These are phyloP conservation scores for Patella vulgata DNA, from an alignment of 1,140 invertebrate genomes.

Conservation along the genomic window DNA sequence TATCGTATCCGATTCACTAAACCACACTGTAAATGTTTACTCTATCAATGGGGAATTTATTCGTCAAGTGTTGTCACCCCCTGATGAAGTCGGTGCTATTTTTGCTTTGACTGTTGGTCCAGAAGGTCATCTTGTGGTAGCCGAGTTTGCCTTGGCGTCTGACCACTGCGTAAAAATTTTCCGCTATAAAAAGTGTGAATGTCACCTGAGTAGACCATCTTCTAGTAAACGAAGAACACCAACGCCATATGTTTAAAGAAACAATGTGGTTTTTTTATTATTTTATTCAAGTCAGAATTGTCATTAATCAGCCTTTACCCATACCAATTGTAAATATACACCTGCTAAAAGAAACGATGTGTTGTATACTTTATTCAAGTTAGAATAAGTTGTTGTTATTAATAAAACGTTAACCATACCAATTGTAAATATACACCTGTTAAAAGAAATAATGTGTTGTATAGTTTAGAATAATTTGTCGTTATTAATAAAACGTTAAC, in stretches of 20 bases:
- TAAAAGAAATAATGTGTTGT: no score
- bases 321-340: no score
- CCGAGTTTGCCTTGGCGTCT: conserved; percentile 54
- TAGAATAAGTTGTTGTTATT: no score
- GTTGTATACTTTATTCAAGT: no score
- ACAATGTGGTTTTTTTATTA: no score
- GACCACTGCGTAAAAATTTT: conserved; percentile 61
- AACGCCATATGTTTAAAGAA: neutral
- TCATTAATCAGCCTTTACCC: no score
- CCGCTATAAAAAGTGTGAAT: conserved; percentile 55
- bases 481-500: no score
- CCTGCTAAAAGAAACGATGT: no score
- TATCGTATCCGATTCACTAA: conserved; percentile 52
- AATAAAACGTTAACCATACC: no score
- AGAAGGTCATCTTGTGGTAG: conserved; percentile 57
- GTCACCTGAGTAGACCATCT: conserved; percentile 47
- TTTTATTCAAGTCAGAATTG: no score
- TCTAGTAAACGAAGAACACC: conserved; percentile 51
- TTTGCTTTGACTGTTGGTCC: conserved; percentile 55
- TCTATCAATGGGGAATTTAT: conserved; percentile 47
- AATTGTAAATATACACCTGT: no score
- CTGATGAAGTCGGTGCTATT: conserved; percentile 49
- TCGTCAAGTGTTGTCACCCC: conserved; percentile 46
- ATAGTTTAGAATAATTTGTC: no score
- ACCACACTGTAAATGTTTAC: conserved; percentile 57